Base-by-base conservation (phyloP, 2,888 invertebrate species). In the Trichacis sp. region DNA sequence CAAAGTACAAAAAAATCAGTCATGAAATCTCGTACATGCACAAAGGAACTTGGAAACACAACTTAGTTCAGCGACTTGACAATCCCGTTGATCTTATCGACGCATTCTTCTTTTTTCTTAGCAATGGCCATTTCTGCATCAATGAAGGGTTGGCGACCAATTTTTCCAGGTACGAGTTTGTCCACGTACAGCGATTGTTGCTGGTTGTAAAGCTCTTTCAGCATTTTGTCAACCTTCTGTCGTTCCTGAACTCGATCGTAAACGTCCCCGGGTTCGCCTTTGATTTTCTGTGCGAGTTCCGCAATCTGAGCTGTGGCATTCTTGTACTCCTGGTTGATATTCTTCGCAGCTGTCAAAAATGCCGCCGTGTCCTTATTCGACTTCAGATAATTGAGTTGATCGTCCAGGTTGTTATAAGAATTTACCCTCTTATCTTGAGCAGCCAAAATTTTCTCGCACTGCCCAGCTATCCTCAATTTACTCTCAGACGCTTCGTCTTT, bases 401-500 rank as follows among this genome's bases (percentile, higher is more conserved):
- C 88, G 70, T 90, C 89, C 64, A 89, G 86, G 52, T 85, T 85
- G 72, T 88, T 87, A 76, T 90, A 91, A 14, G 89, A 85, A 15
- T 85, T 85, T 38, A 87, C 87, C 50, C 91, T 85, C 55, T 87
- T 86, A 72, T 89, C 89, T 73, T 90, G 90, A 20, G 87, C 85
- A 29, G 85, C 85, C 58, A 89, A 83, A 1, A 90, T 86, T 64
- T 88, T 87, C 74, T 89, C 90, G 59, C 86, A 84, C 12, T 85
- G 82, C 1, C 86, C 86, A 43, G 85, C 85, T 51, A 86, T 82
- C 12, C 85, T 76, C 20, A 86, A 68, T 49, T 80, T 83, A 49
- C 83, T 84, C 64, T 86, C 89, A 24, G 86, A 87, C 1, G 82
- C 85, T 75, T 89, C 89, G 81, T 89, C 88, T 84, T 91, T 92